Base-by-base conservation (phyloP, 1,140 invertebrate species). In the Drosophila athabasca region DNA sequence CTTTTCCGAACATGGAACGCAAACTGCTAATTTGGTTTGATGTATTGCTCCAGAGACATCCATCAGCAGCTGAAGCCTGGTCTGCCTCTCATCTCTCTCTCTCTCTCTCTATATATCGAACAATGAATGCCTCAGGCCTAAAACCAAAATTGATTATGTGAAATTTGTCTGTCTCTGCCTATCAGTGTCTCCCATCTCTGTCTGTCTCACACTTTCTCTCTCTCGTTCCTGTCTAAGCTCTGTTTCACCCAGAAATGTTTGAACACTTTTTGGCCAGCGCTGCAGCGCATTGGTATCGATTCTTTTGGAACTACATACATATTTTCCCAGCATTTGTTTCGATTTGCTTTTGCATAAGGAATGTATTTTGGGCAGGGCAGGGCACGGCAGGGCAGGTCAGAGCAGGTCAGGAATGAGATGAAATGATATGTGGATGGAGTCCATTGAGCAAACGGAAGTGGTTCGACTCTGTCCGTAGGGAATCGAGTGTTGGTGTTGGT, bases 11-110 rank as follows among this genome's bases (percentile, higher is more conserved):
- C 66, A 55, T 65, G 64, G 46, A 62, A 55, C 64, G 53, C 70
- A 83, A 88, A 73, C 83, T 88, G 79, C 75, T 88, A 79, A 87
- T 88, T 87, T 87, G 79, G 83, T 88, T 88, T 88, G 83, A 87
- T 88, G 75, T 83, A 83, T 88, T 66, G 82, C 82, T 81, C 83
- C 68, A 67, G 83, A 77, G 82, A 87, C 78, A 78, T 87, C 82
- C 66, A 82, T 87, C 82, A 87, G 66, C 78, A 78, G 62, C 46
- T 50, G 48, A 48, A 57, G 54, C 53, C 50, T 31, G 35, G 60
- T 45, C 46, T 35, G 41, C 13, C 15, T 19, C 39, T 57, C 17
- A 15, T 9, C 6, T 44, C n/a, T 57, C 35, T 17, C 22, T 39
- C 13, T 9, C 6, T 44, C n/a, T 57, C 35, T 17, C 22, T 39